phyloP scores from a whole-genome alignment of 2,888 invertebrate genomes.

The Ypsolopha sequella region DNA sequence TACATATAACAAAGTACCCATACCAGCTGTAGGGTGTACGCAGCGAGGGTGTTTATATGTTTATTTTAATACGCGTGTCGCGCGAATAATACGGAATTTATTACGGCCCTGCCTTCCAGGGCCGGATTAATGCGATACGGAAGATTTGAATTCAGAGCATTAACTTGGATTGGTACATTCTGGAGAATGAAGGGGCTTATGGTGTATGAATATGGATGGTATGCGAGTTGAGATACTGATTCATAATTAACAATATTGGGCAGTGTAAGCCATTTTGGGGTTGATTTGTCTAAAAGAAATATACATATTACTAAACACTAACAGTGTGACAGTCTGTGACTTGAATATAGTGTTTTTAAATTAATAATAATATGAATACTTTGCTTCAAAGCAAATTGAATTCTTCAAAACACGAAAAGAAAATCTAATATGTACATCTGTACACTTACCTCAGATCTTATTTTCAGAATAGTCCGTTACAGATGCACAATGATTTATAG shows the following conservation, averaged over 20 bases:
- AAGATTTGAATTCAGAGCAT: slow-evolving; percentile 68
- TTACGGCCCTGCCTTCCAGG: slow-evolving; percentile 55
- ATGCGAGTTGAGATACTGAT: slow-evolving; percentile 13
- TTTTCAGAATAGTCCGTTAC: slow-evolving; percentile 50
- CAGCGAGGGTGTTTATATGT: slow-evolving; percentile 66
- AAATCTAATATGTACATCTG: slow-evolving; percentile 17
- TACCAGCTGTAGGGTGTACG: slow-evolving; percentile 20
- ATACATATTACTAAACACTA: too few relatives aligned
- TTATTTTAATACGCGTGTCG: slow-evolving; percentile 73
- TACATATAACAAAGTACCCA: too few relatives aligned
- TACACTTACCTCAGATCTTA: slow-evolving; percentile 41
- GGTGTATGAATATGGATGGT: slow-evolving; percentile 14
- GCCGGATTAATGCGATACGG: slow-evolving; percentile 68
- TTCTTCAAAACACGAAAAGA: background rate
- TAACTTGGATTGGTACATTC: slow-evolving; percentile 62
- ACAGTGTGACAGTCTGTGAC: too few relatives aligned
- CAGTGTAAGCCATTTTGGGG: too few relatives aligned
- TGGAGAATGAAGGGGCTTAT: slow-evolving; percentile 21
- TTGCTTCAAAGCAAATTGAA: background rate
- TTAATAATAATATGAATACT: background rate
- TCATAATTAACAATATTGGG: background rate
- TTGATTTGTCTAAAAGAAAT: too few relatives aligned
- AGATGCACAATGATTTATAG: slow-evolving; percentile 64
- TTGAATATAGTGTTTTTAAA: too few relatives aligned
- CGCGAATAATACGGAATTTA: slow-evolving; percentile 70